Evolutionary conservation across 2,888 invertebrate species (phyloP).

Genomic region (Torymus auratus): DNA sequence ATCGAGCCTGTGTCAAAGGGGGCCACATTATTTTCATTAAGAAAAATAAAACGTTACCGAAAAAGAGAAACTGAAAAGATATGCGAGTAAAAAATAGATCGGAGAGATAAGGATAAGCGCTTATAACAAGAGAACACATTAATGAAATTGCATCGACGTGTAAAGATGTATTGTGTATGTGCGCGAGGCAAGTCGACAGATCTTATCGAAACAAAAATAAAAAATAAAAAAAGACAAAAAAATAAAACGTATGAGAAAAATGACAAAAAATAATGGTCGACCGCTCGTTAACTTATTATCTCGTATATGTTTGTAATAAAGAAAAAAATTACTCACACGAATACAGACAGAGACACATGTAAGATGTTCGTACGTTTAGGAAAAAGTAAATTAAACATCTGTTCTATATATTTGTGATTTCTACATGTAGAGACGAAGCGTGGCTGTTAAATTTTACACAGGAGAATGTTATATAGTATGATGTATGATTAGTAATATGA

Average conservation of each 20-base stretch:
- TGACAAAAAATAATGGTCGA: constrained; percentile 58
- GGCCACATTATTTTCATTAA: constrained; percentile 74
- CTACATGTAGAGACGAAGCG: constrained; percentile 37
- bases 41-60: constrained; percentile 35
- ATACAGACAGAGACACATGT: constrained; percentile 56
- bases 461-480: constrained; percentile 60
- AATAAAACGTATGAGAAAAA: constrained; percentile 39
- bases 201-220: constrained; percentile 34
- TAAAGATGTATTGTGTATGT: constrained; percentile 59
- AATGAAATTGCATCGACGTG: constrained; percentile 70
- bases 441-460: constrained; percentile 7
- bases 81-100: constrained; percentile 45
- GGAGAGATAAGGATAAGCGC: constrained; percentile 39
- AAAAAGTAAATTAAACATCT: constrained; percentile 46
- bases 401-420: constrained; percentile 50
- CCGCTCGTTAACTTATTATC: constrained; percentile 71
- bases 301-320: constrained; percentile 74
- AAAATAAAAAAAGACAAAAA: constrained; percentile 41
- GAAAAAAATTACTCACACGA: constrained; percentile 53
- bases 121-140: constrained; percentile 14
- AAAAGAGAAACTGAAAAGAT: constrained; percentile 6
- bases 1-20: constrained; percentile 75
- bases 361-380: constrained; percentile 45
- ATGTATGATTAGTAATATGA: background rate
- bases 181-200: constrained; percentile 51